Conservation (phyloP, 2,888 invertebrate species). For the Gari tellinella region DNA sequence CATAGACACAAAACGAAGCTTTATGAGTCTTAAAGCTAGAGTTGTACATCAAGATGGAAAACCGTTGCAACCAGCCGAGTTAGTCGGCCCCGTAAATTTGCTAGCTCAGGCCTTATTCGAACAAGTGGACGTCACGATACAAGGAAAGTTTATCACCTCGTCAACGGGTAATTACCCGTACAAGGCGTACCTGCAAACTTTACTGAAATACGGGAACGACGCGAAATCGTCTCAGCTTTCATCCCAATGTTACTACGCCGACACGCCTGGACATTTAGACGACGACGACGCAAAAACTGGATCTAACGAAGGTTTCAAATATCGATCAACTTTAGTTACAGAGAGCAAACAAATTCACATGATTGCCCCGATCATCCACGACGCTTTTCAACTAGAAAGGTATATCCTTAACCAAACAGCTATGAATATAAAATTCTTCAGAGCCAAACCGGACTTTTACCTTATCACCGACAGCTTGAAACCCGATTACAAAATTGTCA, state of each 20-base stretch:
- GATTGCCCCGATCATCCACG: slow-evolving; percentile 35
- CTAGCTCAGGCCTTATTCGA: slow-evolving; percentile 27
- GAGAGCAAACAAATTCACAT: slow-evolving; percentile 28
- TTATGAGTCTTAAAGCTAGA: slow-evolving; percentile 29
- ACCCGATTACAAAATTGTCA: slow-evolving; percentile 25
- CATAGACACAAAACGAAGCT: slow-evolving; percentile 22
- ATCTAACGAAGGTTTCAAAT: slow-evolving; percentile 24
- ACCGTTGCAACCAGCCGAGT: slow-evolving; percentile 20
- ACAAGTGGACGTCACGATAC: slow-evolving; percentile 39
- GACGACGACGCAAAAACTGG: slow-evolving; percentile 18
- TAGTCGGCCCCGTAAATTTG: slow-evolving; percentile 37
- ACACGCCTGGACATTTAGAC: slow-evolving; percentile 25
- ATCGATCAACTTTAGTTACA: slow-evolving; percentile 13
- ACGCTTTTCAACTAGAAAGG: slow-evolving; percentile 27
- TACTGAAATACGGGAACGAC: too few species aligned
- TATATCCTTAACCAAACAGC: slow-evolving; percentile 32
- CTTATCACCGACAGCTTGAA: slow-evolving; percentile 11
- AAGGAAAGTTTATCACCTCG: slow-evolving; percentile 30
- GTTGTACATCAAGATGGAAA: slow-evolving; percentile 26
- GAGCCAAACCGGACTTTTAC: slow-evolving; percentile 36
- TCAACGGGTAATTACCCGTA: too few species aligned
- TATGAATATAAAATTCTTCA: slow-evolving; percentile 35
- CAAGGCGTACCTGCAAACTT: too few species aligned
- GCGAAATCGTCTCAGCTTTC: too few species aligned
- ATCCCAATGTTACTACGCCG: slow-evolving; percentile 26